Base-by-base conservation (phyloP, 2,888 invertebrate species). In the Eupithecia pulchellata region DNA sequence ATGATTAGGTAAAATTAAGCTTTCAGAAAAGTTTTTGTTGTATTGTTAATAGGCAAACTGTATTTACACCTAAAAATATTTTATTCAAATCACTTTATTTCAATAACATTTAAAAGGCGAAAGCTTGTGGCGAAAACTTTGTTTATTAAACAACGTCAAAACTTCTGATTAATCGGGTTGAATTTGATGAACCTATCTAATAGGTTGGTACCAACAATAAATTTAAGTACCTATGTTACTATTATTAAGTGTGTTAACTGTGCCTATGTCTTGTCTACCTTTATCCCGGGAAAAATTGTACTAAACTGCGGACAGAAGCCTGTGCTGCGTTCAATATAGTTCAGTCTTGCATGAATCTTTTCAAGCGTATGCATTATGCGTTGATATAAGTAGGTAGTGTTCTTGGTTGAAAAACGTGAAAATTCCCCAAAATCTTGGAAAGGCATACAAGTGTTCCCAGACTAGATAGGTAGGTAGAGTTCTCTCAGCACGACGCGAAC, bases 401-500 rank as follows among this genome's bases (percentile, higher is more conserved):
- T 39, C 39, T 36, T 39, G 39, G 17, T 42, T 47, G 47, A 47
- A 20, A 20, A 5, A 55, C 27, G 27, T 27, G 13, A 27, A 27
- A 55, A 1, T 25, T 55, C 13, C 14, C 27, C 55, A 55, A 55
- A 27, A 27, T 25, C 55, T 55, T 55, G 14, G 14, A 55, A 47
- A 11, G n/a, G n/a, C 4, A 1, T 8, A 42, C 20, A 32, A 73
- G n/a, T 17, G 30, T 30, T 17, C 6, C 83, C 84, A 86, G 85
- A 82, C 86, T 83, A 87, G 85, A 86, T 85, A 58, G n/a, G 11
- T 60, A 87, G 20, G 52, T 61, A 32, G 34, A 36, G 82, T 79
- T 84, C 80, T 84, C 77, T 81, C 81, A 79, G 84, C 83, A 84
- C 89, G 85, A 88, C 84, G 17, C 34, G 34, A 20, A 20, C 9